Base-by-base conservation (phyloP, 2,797 vertebrate genomes). In the Lacerta agilis region DNA sequence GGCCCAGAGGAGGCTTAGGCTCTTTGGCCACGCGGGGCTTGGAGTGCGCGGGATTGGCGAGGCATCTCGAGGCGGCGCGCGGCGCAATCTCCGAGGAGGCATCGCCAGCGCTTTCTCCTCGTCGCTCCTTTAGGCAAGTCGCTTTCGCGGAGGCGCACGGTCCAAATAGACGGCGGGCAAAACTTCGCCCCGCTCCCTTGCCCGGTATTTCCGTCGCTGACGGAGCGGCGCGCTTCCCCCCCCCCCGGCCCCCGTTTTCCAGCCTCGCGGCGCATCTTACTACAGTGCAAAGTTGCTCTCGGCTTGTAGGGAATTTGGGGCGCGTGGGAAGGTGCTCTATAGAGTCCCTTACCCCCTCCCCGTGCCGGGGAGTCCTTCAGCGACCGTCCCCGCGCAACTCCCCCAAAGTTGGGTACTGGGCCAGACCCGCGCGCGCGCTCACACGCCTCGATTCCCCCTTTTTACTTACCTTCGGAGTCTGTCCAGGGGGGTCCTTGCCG, bases 401-500 rank as follows among this genome's bases (percentile, higher is more conserved):
- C 45, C 43, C 69, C 49, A 33, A 64, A 87, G 79, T 82, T 75
- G 49, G 38, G 4, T 45, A 0, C 29, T 18, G 73, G 83, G 41
- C 49, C 41, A 15, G 25, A 36, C 18, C 27, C 15, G 27, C n/a
- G 9, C 27, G 20, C 55, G 72, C 41, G 33, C 72, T 4, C 69
- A 15, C 27, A 4, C 41, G 41, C 71, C n/a, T 36, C 41, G 5
- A 55, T 71, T 29, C 13, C 27, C 13, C n/a, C 33, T 27, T 20
- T 27, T 55, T 55, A 55, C 86, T 77, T 90, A 90, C 89, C 89
- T 87, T 75, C 15, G 78, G 77, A 90, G 94, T 69, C 45, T 86
- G 93, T 94, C 92, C 93, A 85, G 93, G 61, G 91, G 89, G 90
- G 86, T 93, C 93, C 93, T 92, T 92, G 36, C 33, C 83, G 95